Evolutionary conservation across 2,888 invertebrate genomes (phyloP), one percentile per base, ranked within the genome.

Genomic region (Stenichneumon culpator): DNA sequence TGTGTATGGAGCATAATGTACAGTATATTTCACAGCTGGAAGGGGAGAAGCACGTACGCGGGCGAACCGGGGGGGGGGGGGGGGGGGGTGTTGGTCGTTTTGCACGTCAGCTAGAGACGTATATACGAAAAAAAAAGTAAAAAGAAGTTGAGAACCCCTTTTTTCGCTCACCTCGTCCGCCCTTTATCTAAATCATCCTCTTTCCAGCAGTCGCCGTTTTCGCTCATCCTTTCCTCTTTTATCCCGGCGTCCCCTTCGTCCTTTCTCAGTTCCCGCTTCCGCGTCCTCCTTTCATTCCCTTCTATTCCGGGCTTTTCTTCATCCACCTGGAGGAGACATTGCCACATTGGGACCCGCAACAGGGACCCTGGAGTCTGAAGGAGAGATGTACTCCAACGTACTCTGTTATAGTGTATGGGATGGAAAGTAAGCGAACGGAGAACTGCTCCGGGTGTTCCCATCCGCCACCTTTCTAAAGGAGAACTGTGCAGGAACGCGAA

Each of bases 181-280:
- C 32, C 78, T 68, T 77, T 77, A 67, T 81, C 72, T 80, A 52
- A 84, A 81, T 79, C 82, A 82, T 85, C 75, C 74, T 73, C 79
- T 67, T 79, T 72, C 65, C 79, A 47, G 57, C 57, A 70, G 65
- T 65, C 63, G 69, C 47, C 70, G 19, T 50, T 78, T 54, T 52
- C 82, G 70, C 54, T 22, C 36, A 39, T 67, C 70, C 57, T 50
- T 39, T 57, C 14, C 16, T 16, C 22, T 65, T 52, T 65, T 39
- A 63, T 69, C 47, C 36, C 52, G 6, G 28, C 19, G 19, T 28
- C 25, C 63, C 72, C 39, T 54, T 54, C 72, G 65, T 79, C 79
- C 72, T 11, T 72, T 54, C 28, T 65, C 39, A 11, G 39, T 47
- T 16, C 14, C 67, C 73, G 52, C 65, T 16, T 44, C 44, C 14